Evolutionary conservation across 2,888 invertebrate genomes (phyloP).

Genomic region (Blera fallax): DNA sequence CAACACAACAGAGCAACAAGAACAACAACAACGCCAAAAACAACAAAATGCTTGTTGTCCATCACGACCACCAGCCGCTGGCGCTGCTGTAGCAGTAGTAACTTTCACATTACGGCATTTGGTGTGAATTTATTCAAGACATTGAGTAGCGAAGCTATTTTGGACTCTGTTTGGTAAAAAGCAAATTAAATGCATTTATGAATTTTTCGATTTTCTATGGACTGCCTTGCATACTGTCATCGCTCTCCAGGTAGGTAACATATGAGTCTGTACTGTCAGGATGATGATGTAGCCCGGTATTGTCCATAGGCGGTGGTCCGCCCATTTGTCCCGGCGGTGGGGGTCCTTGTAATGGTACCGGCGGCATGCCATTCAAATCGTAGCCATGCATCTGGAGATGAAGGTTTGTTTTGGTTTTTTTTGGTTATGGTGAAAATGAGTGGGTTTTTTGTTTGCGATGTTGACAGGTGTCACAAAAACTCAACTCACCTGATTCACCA

Average conservation of each 20-base stretch:
- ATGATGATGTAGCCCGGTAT: conserved; percentile 84
- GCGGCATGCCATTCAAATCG: conserved; percentile 86
- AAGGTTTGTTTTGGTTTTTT: conserved; percentile 50
- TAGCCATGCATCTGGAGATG: conserved; percentile 93
- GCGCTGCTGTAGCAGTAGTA: conserved; percentile 67
- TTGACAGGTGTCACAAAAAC: conserved; percentile 48
- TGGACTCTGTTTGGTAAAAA: conserved; percentile 81
- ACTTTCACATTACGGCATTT: conserved; percentile 73
- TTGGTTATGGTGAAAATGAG: conserved; percentile 65
- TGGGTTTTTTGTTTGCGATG: conserved; percentile 55
- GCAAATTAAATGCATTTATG: conserved; percentile 81
- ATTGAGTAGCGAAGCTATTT: conserved; percentile 80
- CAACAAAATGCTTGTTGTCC: conserved; percentile 45
- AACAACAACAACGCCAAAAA: conserved; percentile 70
- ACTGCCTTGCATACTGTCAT: conserved; percentile 89
- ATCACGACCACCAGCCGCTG: conserved; percentile 63
- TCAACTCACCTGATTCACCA: conserved; percentile 93
- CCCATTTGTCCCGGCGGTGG: conserved; percentile 83
- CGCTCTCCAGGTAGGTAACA: conserved; percentile 96
- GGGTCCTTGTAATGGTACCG: conserved; percentile 82
- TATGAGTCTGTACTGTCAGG: conserved; percentile 93
- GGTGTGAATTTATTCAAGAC: conserved; percentile 80
- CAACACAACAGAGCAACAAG: conserved; percentile 66
- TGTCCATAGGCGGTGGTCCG: conserved; percentile 83
- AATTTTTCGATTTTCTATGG: conserved; percentile 83